These are phyloP conservation scores for Galagoides demidoff DNA, from an alignment of 2,797 vertebrate genomes.

Conservation along the genomic window DNA sequence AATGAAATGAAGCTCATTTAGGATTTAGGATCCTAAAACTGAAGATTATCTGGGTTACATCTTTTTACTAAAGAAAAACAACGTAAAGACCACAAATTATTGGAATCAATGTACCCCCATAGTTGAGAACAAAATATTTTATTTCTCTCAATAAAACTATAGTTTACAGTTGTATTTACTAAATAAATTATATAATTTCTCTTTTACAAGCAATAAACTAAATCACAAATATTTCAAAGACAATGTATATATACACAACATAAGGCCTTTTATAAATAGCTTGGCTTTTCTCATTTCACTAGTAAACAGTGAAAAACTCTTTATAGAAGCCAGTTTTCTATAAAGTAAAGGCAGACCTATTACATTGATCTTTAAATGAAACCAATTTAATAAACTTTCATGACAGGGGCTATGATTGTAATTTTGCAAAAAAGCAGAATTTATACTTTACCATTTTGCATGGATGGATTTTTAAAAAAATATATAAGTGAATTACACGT, in stretches of 20 bases:
- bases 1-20: not conserved
- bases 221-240: constrained; percentile 89
- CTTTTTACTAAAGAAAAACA: constrained; percentile 1
- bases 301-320: constrained; percentile 86
- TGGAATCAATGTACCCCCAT: not conserved
- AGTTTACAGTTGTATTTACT: constrained; percentile 89
- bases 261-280: constrained; percentile 90
- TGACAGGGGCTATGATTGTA: constrained; percentile 78
- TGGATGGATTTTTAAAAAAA: constrained; percentile 80
- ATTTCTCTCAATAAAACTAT: constrained; percentile 90
- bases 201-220: constrained; percentile 90
- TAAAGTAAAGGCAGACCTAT: constrained; percentile 82
- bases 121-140: constrained; percentile 90
- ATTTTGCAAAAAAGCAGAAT: constrained; percentile 81
- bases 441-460: constrained; percentile 81
- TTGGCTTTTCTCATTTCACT: constrained; percentile 84
- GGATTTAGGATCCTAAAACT: not conserved
- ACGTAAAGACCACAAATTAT: not conserved
- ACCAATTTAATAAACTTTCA: constrained; percentile 79
- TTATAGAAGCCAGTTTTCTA: constrained; percentile 86
- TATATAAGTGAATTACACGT: constrained; percentile 79
- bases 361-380: constrained; percentile 79
- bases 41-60: not conserved
- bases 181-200: constrained; percentile 91
- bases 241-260: constrained; percentile 87